A percentile compares a stretch with the other conserved stretches of the same genome.
Evolutionary conservation across 1,140 invertebrate genomes (phyloP).

Genomic region (Bombus balteatus): DNA sequence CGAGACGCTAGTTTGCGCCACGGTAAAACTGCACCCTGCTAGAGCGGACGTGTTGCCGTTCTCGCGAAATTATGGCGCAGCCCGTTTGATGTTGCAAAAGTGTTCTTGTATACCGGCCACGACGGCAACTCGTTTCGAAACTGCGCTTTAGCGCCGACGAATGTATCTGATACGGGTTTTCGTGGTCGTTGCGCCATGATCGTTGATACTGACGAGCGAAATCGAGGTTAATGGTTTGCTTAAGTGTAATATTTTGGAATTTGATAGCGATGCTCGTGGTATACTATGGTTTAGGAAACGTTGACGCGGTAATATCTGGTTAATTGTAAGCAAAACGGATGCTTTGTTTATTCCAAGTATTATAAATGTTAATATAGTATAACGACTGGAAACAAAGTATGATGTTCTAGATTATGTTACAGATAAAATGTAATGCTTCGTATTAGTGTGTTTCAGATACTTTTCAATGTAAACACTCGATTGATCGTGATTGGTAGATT

Average conservation of each 20-base stretch:
- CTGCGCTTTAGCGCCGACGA: not conserved
- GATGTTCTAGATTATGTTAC: not conserved
- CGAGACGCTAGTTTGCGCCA: not conserved
- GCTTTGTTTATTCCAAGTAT: too few species aligned
- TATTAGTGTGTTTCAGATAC: not conserved
- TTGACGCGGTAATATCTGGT: not conserved
- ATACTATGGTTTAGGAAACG: not conserved
- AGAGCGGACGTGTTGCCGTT: not conserved
- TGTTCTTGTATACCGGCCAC: slow-evolving; percentile 1
- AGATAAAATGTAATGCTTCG: not conserved
- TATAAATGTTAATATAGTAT: too few species aligned
- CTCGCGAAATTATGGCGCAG: not conserved
- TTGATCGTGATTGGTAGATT: too few species aligned
- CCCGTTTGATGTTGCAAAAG: slow-evolving; percentile 5
- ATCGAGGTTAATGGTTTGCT: not conserved
- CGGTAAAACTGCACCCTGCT: not conserved
- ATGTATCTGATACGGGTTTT: not conserved
- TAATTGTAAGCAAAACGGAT: not conserved
- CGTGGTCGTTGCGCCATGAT: not conserved
- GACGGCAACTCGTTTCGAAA: not conserved
- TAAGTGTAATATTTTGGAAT: not conserved
- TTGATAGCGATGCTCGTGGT: not conserved
- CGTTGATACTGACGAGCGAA: not conserved
- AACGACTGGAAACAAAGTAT: too few species aligned
- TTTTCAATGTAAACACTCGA: not conserved